Conservation (phyloP, 1,140 invertebrate species). For the Lithobius niger region DNA sequence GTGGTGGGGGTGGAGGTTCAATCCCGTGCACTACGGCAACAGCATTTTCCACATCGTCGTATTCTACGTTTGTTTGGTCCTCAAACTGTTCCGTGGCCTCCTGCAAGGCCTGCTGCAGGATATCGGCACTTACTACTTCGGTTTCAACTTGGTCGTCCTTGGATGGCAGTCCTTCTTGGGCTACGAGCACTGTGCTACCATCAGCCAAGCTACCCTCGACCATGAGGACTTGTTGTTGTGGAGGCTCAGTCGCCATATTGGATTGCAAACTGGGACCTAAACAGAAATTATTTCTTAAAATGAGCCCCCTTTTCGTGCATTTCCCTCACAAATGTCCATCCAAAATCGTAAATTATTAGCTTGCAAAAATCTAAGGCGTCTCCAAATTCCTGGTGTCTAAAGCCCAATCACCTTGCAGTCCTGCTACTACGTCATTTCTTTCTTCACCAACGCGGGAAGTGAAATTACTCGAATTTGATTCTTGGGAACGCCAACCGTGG, state of each 20-base stretch:
- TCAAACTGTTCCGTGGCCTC: constrained; percentile 23
- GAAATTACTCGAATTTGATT: too few species aligned
- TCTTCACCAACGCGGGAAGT: not conserved
- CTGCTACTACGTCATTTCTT: constrained; percentile 2
- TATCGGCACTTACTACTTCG: constrained; percentile 26
- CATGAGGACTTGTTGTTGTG: constrained; percentile 10
- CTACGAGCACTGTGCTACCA: not conserved
- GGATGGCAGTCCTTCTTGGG: too few species aligned
- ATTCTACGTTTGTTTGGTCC: constrained; percentile 11
- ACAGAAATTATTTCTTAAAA: not conserved
- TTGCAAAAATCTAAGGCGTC: not conserved
- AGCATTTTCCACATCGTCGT: constrained; percentile 16
- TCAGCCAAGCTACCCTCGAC: constrained; percentile 2
- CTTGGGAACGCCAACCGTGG: too few species aligned
- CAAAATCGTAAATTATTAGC: not conserved
- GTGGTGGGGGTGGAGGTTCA: constrained; percentile 16
- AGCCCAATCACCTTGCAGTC: constrained; percentile 3
- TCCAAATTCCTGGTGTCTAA: not conserved
- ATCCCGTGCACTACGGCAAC: constrained; percentile 20
- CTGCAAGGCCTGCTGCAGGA: constrained; percentile 31
- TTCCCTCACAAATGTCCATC: not conserved
- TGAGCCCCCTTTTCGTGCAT: not conserved
- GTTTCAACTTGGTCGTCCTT: constrained; percentile 4
- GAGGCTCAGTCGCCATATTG: constrained; percentile 6
- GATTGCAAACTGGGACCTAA: not conserved